phyloP scores from a whole-genome alignment of 2,888 invertebrate species.

The Aspidapion aeneum region DNA sequence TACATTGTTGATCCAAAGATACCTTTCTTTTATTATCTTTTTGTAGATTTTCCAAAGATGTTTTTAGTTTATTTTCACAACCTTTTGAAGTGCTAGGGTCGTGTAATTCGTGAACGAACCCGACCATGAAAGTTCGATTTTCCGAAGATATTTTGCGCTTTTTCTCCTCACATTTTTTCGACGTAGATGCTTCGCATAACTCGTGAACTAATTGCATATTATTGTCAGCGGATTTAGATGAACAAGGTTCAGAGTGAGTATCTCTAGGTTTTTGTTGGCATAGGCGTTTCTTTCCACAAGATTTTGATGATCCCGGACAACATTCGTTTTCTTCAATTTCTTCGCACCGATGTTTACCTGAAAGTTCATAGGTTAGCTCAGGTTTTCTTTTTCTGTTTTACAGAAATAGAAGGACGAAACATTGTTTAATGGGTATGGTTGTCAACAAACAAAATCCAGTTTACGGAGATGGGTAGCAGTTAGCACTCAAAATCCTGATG shows the following conservation, averaged over 20 bases:
- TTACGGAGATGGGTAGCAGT: no score
- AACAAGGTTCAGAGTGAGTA: neutral
- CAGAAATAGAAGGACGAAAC: no score
- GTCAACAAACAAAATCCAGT: no score
- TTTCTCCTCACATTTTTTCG: constrained; percentile 30
- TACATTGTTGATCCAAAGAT: neutral
- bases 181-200: constrained; percentile 36
- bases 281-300: constrained; percentile 14
- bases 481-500: no score
- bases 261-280: constrained; percentile 21
- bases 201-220: neutral
- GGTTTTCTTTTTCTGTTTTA: no score
- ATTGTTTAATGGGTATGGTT: no score
- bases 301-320: neutral
- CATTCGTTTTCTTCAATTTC: constrained; percentile 60
- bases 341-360: constrained; percentile 61
- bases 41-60: neutral
- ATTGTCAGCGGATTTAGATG: neutral
- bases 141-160: constrained; percentile 24
- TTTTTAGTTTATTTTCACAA: constrained; percentile 11
- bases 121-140: neutral
- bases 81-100: constrained; percentile 6
- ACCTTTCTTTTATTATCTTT: neutral
- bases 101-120: constrained; percentile 7
- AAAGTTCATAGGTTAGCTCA: no score